These are phyloP conservation scores for Enteromius paludinosus DNA, from an alignment of 2,797 vertebrate species.

Conservation along the genomic window DNA sequence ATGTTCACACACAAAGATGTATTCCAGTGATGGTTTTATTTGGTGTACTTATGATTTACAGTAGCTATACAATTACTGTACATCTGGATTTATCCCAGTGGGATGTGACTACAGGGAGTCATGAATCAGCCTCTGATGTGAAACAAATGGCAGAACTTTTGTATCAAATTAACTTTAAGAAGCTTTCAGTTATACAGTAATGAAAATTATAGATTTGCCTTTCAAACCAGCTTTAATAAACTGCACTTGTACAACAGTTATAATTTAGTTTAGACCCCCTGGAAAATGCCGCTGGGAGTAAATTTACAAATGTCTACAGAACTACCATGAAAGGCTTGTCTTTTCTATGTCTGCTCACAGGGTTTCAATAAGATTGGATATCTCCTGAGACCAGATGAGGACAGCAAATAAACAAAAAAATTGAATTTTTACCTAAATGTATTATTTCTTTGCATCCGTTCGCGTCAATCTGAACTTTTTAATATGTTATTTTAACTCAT, in stretches of 20 bases:
- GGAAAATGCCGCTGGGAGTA: slow-evolving; percentile 32
- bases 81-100: slow-evolving; percentile 27
- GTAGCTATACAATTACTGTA: slow-evolving; percentile 44
- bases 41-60: slow-evolving; percentile 11
- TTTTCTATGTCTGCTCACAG: slow-evolving; percentile 56
- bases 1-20: not conserved
- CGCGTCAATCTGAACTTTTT: not conserved
- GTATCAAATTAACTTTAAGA: slow-evolving; percentile 18
- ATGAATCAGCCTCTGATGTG: slow-evolving; percentile 17
- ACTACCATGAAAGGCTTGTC: slow-evolving; percentile 34
- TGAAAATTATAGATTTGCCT: slow-evolving; percentile 29
- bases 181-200: slow-evolving; percentile 25
- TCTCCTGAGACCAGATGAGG: slow-evolving; percentile 49
- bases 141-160: slow-evolving; percentile 10
- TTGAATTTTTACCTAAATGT: slow-evolving; percentile 36
- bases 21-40: slow-evolving; percentile 22
- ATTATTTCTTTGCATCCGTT: slow-evolving; percentile 26
- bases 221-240: slow-evolving; percentile 25
- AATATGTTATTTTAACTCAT: not conserved
- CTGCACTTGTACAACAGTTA: slow-evolving; percentile 22
- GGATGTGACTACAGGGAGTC: slow-evolving; percentile 12
- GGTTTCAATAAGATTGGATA: slow-evolving; percentile 58
- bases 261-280: slow-evolving; percentile 44
- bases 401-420: slow-evolving; percentile 51
- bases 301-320: slow-evolving; percentile 44